These are phyloP conservation scores for Todus mexicanus DNA, from an alignment of 2,797 vertebrate species.

Conservation along the genomic window DNA sequence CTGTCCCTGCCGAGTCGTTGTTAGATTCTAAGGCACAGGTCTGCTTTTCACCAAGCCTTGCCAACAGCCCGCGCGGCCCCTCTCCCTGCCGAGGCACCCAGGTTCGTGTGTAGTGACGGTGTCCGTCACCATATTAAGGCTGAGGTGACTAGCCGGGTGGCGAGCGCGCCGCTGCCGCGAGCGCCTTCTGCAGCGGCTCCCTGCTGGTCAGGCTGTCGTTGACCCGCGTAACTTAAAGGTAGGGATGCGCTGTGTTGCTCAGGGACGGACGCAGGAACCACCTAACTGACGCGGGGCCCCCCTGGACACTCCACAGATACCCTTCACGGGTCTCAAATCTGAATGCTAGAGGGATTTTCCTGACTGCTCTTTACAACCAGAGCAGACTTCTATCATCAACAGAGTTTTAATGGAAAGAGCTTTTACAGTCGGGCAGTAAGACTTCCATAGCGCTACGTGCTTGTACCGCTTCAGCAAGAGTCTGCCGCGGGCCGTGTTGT, in stretches of 20 bases:
- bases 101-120: not conserved
- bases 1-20: too few relatives aligned
- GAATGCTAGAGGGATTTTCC: not conserved
- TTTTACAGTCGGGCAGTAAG: not conserved
- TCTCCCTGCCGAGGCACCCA: not conserved
- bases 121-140: not conserved
- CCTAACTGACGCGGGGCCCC: not conserved
- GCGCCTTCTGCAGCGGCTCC: not conserved
- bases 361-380: not conserved
- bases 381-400: not conserved
- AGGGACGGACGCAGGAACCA: not conserved
- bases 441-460: not conserved
- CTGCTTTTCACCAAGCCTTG: not conserved
- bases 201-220: not conserved
- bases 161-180: accelerated
- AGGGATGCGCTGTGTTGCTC: not conserved
- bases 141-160: not conserved
- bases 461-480: not conserved
- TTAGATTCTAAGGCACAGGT: not conserved
- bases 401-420: not conserved
- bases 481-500: not conserved
- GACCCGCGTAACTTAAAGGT: too few relatives aligned
- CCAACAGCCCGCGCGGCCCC: not conserved
- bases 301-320: not conserved
- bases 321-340: not conserved